Evolutionary conservation across 2,888 invertebrate species (phyloP).

Genomic region (Agrochola litura): DNA sequence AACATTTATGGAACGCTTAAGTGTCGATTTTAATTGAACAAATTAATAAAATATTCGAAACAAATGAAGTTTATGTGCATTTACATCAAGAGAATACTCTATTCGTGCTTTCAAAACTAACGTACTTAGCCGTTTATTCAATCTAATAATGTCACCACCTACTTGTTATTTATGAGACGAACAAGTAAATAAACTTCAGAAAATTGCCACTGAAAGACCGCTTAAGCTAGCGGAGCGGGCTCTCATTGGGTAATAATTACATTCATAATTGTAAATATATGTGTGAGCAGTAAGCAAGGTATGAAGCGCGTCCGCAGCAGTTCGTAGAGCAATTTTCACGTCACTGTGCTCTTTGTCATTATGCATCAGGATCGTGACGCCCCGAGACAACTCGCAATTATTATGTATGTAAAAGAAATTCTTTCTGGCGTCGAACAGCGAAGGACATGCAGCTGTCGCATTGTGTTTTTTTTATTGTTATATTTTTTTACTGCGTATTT

Average conservation of each 20-base stretch:
- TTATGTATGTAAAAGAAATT: constrained; percentile 90
- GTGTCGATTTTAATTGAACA: neutral
- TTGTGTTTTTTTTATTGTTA: constrained; percentile 14
- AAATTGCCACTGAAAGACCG: constrained; percentile 36
- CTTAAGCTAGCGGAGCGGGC: constrained; percentile 38
- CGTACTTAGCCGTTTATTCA: neutral
- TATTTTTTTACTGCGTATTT: neutral
- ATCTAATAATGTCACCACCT: constrained; percentile 4
- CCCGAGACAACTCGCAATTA: constrained; percentile 90
- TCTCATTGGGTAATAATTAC: constrained; percentile 67
- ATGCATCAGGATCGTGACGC: constrained; percentile 90
- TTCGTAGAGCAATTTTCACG: constrained; percentile 89
- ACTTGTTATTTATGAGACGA: constrained; percentile 10
- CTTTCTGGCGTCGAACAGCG: constrained; percentile 82
- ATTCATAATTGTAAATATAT: constrained; percentile 68
- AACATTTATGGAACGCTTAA: neutral
- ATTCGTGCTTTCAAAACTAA: neutral
- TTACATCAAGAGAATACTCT: neutral
- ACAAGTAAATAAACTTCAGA: constrained; percentile 32
- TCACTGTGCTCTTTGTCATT: constrained; percentile 90
- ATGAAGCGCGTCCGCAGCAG: constrained; percentile 67
- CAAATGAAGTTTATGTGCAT: neutral
- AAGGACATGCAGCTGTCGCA: constrained; percentile 73
- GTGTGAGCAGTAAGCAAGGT: constrained; percentile 58
- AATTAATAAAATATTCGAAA: neutral